Conservation (phyloP, 2,888 invertebrate genomes). For the Acleris cristana region DNA sequence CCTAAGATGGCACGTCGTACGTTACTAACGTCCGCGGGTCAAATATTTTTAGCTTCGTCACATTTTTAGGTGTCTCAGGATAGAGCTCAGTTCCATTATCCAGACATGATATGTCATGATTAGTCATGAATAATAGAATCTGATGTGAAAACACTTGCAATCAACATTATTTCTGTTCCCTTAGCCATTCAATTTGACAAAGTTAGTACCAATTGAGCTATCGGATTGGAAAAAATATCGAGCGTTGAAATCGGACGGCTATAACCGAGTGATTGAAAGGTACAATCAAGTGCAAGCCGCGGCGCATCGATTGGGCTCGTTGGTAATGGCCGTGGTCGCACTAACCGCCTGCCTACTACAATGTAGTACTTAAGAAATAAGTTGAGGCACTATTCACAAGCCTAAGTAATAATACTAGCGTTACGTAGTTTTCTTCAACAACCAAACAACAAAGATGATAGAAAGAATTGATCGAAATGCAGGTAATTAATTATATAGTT, state of each 20-base stretch:
- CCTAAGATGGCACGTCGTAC: no score
- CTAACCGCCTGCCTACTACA: neutral
- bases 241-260: constrained; percentile 30
- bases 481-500: no score
- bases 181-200: neutral
- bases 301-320: constrained; percentile 53
- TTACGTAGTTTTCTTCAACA: neutral
- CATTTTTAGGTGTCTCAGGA: neutral
- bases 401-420: neutral
- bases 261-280: constrained; percentile 57
- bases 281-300: constrained; percentile 52
- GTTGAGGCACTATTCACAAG: neutral
- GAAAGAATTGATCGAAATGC: no score
- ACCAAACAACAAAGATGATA: no score
- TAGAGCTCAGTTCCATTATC: neutral
- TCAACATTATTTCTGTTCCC: neutral
- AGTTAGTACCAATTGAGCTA: constrained; percentile 2
- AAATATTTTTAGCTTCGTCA: no score
- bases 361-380: neutral
- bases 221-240: constrained; percentile 42
- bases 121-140: no score
- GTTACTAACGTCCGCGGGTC: no score
- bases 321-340: neutral
- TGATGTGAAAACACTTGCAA: neutral
- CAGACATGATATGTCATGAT: neutral